Evolutionary conservation across 2,113 vertebrate genomes (phyloP).

Genomic region (Equus przewalskii): DNA sequence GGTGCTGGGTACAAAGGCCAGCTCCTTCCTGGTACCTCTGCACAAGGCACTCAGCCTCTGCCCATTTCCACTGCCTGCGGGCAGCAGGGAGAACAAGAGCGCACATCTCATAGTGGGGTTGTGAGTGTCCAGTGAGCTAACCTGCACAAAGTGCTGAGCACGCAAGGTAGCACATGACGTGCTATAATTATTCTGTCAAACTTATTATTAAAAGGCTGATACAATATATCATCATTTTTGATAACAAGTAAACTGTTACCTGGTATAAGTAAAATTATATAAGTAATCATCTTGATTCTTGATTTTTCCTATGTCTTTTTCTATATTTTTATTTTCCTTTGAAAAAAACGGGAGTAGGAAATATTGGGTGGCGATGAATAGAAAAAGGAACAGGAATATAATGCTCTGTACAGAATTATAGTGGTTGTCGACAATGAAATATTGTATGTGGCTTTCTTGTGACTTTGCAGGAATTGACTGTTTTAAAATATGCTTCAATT

Average conservation of each 20-base stretch:
- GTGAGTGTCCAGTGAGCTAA: not conserved
- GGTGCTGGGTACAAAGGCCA: not conserved
- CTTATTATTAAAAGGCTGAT: not conserved
- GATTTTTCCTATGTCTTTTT: conserved; percentile 36
- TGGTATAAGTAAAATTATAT: conserved; percentile 43
- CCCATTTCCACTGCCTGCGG: not conserved
- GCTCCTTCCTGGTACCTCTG: not conserved
- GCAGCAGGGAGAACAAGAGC: not conserved
- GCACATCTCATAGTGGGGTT: not conserved
- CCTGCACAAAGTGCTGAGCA: not conserved
- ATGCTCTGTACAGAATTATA: conserved; percentile 66
- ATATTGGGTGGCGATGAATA: conserved; percentile 64
- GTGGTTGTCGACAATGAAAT: conserved; percentile 78
- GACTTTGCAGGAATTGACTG: conserved; percentile 77
- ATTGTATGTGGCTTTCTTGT: conserved; percentile 65
- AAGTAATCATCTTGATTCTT: conserved; percentile 70
- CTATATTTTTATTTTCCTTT: conserved; percentile 71
- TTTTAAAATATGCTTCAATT: conserved; percentile 82
- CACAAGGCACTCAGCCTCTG: not conserved
- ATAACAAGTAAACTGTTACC: not conserved
- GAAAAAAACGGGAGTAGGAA: conserved; percentile 58
- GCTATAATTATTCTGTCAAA: not conserved
- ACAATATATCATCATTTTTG: not conserved
- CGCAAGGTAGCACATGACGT: not conserved
- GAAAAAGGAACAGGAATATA: conserved; percentile 64